Evolutionary conservation across 2,888 invertebrate species (phyloP).

Genomic region (Alviniconcha strummeri): DNA sequence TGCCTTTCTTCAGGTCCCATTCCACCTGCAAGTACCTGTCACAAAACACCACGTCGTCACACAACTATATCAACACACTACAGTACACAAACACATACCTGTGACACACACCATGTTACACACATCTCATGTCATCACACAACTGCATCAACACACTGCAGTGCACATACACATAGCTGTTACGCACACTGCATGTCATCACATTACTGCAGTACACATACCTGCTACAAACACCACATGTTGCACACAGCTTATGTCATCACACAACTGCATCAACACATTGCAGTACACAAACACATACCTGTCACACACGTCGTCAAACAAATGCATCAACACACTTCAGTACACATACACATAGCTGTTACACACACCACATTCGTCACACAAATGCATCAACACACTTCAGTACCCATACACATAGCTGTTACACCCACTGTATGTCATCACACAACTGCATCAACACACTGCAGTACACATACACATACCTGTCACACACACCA

Average conservation of each 20-base stretch:
- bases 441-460: background rate
- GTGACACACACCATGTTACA: background rate
- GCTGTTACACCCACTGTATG: no score
- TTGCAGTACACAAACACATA: no score
- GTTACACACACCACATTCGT: background rate
- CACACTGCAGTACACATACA: background rate
- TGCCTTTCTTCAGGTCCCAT: conserved; percentile 38
- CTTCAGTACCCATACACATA: background rate
- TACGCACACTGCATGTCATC: background rate
- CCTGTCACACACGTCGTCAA: background rate
- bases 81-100: no score
- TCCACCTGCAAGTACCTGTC: conserved; percentile 43
- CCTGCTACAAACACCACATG: background rate
- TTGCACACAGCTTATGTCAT: no score
- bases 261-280: no score
- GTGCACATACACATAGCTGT: no score
- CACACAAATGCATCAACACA: background rate
- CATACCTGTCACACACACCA: background rate
- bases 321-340: no score
- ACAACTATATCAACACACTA: background rate
- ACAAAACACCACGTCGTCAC: background rate
- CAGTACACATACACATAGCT: conserved; percentile 44
- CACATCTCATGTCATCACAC: background rate
- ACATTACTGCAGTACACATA: background rate
- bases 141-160: background rate